phyloP scores from a whole-genome alignment of 2,113 vertebrate genomes.

The Chascanopsetta lugubris region DNA sequence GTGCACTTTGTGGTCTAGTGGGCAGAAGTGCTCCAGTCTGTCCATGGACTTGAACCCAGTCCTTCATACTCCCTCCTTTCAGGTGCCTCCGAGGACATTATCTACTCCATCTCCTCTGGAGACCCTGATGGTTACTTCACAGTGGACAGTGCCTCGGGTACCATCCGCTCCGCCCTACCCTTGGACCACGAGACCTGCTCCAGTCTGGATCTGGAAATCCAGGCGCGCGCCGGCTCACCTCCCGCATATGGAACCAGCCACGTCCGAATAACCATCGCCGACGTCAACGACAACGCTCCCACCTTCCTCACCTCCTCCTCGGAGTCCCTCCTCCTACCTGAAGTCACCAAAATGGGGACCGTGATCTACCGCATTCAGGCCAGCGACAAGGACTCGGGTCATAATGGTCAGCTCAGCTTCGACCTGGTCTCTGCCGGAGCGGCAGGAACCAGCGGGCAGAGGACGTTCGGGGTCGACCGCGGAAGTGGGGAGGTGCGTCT shows the following conservation, averaged over 20 bases:
- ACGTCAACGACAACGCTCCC: constrained; percentile 92
- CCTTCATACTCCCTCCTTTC: constrained; percentile 15
- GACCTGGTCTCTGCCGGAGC: constrained; percentile 82
- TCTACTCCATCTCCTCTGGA: constrained; percentile 90
- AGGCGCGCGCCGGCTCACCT: constrained; percentile 88
- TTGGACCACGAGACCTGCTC: constrained; percentile 90
- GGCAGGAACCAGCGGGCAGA: constrained; percentile 75
- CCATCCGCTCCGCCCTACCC: constrained; percentile 85
- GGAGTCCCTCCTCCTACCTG: constrained; percentile 89
- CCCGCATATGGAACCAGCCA: constrained; percentile 87
- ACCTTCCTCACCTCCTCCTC: constrained; percentile 85
- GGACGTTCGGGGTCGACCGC: constrained; percentile 87
- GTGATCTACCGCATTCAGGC: constrained; percentile 88
- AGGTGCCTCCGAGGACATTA: constrained; percentile 86
- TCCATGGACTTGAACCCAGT: constrained; percentile 12
- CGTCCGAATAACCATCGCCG: constrained; percentile 86
- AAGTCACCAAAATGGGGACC: constrained; percentile 86
- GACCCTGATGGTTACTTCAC: constrained; percentile 92
- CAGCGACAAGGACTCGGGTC: constrained; percentile 87
- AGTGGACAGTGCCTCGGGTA: constrained; percentile 85
- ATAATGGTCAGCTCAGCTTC: constrained; percentile 89
- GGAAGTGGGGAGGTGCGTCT: constrained; percentile 86
- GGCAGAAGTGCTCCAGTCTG: constrained; percentile 26
- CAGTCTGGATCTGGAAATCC: constrained; percentile 87
- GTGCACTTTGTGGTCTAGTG: constrained; percentile 17